Percentiles rank a stretch among this genome's conserved stretches.
Evolutionary conservation across 2,113 vertebrate genomes (phyloP).

Genomic region (Arenaria interpres): DNA sequence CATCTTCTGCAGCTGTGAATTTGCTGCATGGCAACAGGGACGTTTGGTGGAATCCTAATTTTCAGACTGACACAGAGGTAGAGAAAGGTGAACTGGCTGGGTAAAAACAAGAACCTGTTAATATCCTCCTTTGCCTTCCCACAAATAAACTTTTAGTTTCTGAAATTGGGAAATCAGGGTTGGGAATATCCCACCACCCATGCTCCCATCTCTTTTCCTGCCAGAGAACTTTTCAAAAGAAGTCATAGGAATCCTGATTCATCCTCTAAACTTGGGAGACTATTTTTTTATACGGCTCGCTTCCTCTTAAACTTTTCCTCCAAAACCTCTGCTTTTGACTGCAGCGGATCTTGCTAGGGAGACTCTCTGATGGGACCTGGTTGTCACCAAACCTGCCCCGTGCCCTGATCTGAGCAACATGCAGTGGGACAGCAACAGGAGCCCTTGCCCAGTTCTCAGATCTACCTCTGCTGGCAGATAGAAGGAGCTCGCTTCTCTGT

Average conservation of each 20-base stretch:
- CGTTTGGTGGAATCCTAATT: conserved; percentile 30
- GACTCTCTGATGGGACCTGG: neutral
- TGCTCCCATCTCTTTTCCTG: neutral
- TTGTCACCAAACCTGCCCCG: neutral
- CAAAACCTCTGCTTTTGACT: neutral
- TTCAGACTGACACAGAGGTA: conserved; percentile 30
- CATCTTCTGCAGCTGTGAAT: conserved; percentile 57
- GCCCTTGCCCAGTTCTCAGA: fast-evolving
- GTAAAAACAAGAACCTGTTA: conserved; percentile 8
- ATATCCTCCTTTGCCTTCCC: neutral
- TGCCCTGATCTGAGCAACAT: neutral
- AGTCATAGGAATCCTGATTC: neutral
- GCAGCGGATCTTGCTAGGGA: neutral
- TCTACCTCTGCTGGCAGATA: neutral
- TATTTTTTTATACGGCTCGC: neutral
- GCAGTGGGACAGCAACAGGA: neutral
- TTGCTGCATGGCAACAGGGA: neutral
- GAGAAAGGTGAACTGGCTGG: neutral
- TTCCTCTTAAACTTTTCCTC: neutral
- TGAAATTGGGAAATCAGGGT: neutral
- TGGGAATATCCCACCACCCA: neutral
- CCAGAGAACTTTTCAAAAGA: neutral
- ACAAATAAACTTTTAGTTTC: neutral
- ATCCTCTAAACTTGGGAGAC: neutral
- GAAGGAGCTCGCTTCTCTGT: neutral